Percentiles rank a stretch among this genome's conserved stretches.
These are phyloP conservation scores for Drosophila bipectinata DNA, from an alignment of 1,140 invertebrate genomes.

Conservation along the genomic window DNA sequence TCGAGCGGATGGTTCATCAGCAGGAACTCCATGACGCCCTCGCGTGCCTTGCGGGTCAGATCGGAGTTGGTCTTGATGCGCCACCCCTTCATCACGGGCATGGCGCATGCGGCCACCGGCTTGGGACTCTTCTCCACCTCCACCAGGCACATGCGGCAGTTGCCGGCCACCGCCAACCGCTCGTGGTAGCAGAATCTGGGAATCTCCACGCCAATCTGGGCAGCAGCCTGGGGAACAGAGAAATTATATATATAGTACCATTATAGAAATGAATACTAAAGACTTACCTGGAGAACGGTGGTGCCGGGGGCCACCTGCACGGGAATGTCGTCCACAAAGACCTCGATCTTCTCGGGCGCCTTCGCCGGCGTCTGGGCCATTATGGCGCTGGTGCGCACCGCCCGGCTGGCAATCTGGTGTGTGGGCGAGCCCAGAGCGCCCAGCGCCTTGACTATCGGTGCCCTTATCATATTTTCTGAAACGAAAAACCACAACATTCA, in stretches of 20 bases:
- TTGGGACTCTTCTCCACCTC: conserved; percentile 98
- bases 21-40: conserved; percentile 99
- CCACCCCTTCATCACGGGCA: conserved; percentile 99
- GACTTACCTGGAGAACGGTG: conserved; percentile 96
- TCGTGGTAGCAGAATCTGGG: conserved; percentile 99
- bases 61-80: conserved; percentile 99
- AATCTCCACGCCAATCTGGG: conserved; percentile 98
- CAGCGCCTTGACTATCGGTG: conserved; percentile 82
- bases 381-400: conserved; percentile 83
- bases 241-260: background rate
- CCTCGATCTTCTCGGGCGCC: conserved; percentile 94
- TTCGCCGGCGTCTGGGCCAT: conserved; percentile 84
- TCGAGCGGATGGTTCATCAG: conserved; percentile 99
- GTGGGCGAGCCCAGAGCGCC: conserved; percentile 81
- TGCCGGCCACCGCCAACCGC: conserved; percentile 98
- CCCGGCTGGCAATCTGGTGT: conserved; percentile 78
- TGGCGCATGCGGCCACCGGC: conserved; percentile 99
- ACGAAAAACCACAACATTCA: conserved; percentile 44
- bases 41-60: conserved; percentile 96
- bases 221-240: conserved; percentile 90
- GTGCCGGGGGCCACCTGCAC: conserved; percentile 98
- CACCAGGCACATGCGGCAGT: conserved; percentile 99
- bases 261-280: background rate
- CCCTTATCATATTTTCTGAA: conserved; percentile 83
- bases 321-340: conserved; percentile 98